Percentiles rank a stretch among this genome's conserved stretches.
Evolutionary conservation across 2,888 invertebrate genomes (phyloP).

Genomic region (Apantesis nais): DNA sequence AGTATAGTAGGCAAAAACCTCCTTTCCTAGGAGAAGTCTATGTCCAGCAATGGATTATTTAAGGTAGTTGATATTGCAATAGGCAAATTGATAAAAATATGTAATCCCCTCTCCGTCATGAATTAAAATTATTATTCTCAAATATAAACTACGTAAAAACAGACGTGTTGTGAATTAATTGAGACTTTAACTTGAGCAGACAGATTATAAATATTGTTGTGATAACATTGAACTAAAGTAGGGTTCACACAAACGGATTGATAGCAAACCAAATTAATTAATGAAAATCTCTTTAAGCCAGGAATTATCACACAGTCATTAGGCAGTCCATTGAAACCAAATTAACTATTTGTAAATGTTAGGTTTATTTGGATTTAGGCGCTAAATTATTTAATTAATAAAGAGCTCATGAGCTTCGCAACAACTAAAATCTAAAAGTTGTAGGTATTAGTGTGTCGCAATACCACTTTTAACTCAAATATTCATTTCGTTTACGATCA

Average conservation of each 20-base stretch:
- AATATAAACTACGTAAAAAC: conserved; percentile 11
- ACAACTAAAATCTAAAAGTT: neutral
- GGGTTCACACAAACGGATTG: conserved; percentile 29
- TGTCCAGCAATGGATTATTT: too few species aligned
- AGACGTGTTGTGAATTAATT: conserved; percentile 16
- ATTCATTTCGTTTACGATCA: neutral
- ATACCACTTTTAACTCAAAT: too few species aligned
- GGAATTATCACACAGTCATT: conserved; percentile 40
- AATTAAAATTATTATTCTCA: conserved; percentile 5
- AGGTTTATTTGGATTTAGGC: conserved; percentile 25
- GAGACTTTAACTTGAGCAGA: conserved; percentile 12
- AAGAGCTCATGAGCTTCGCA: neutral
- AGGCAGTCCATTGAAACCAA: conserved; percentile 33
- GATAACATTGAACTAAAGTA: conserved; percentile 19
- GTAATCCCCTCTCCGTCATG: neutral
- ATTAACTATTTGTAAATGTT: conserved; percentile 26
- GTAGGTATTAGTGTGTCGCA: neutral
- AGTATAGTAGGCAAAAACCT: too few species aligned
- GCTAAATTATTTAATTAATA: neutral
- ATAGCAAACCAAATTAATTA: conserved; percentile 31
- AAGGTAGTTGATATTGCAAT: too few species aligned
- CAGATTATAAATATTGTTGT: conserved; percentile 9
- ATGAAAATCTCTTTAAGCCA: conserved; percentile 34
- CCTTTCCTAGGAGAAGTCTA: too few species aligned
- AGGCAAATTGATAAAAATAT: neutral